Evolutionary conservation across 2,113 vertebrate genomes (phyloP).

Genomic region (Bos taurus): ARS-UCD2.0 NC_037337.1:38894501-38895000

Average conservation of each 20-base stretch:
- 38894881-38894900: background rate
- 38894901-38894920: background rate
- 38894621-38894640: background rate
- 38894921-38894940: background rate
- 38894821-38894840: background rate
- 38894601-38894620: background rate
- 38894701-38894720: background rate
- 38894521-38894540: background rate
- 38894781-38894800: background rate
- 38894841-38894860: background rate
- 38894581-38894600: background rate
- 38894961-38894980: background rate
- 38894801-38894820: background rate
- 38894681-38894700: background rate
- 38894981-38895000: background rate
- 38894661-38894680: background rate
- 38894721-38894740: background rate
- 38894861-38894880: background rate
- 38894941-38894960: background rate
- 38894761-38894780: background rate
- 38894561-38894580: background rate
- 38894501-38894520: background rate
- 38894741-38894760: background rate
- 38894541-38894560: background rate
- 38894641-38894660: background rate